A percentile compares a stretch with the other conserved stretches of the same genome.
These are phyloP conservation scores for Zophobas atratus DNA, from an alignment of 1,140 invertebrate species.

Conservation along the genomic window DNA sequence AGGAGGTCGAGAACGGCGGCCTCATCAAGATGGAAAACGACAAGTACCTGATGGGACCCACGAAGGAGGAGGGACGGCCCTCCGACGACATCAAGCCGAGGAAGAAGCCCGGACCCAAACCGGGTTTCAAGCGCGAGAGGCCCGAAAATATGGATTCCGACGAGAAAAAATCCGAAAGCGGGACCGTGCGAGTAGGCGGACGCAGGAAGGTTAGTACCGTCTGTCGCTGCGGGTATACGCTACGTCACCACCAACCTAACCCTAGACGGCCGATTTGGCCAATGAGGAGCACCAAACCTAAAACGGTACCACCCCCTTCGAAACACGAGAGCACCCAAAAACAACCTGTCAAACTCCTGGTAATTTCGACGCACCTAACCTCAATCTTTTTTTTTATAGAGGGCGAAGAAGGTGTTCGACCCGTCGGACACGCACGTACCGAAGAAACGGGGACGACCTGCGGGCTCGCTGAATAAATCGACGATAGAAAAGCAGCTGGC, in stretches of 20 bases:
- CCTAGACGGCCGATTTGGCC: not conserved
- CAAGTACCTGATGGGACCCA: slow-evolving; percentile 76
- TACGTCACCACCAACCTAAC: slow-evolving; percentile 10
- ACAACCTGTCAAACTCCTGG: not conserved
- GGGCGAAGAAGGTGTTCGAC: slow-evolving; percentile 83
- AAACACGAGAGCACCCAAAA: slow-evolving; percentile 9
- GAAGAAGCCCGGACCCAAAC: slow-evolving; percentile 54
- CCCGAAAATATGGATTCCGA: slow-evolving; percentile 54
- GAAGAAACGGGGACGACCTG: slow-evolving; percentile 76
- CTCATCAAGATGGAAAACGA: slow-evolving; percentile 78
- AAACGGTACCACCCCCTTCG: slow-evolving; percentile 31
- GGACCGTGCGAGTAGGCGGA: slow-evolving; percentile 61
- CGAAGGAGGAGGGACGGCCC: slow-evolving; percentile 60
- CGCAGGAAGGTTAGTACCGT: slow-evolving; percentile 63
- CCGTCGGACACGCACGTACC: slow-evolving; percentile 84
- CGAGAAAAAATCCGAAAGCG: slow-evolving; percentile 54
- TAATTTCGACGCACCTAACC: slow-evolving; percentile 23
- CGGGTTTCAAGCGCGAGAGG: slow-evolving; percentile 45
- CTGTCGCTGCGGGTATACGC: slow-evolving; percentile 9
- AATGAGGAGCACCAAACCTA: slow-evolving; percentile 39
- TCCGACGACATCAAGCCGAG: slow-evolving; percentile 49
- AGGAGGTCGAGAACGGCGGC: slow-evolving; percentile 78
- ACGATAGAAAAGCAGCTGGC: slow-evolving; percentile 69
- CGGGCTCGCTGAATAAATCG: slow-evolving; percentile 73
- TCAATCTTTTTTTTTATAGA: slow-evolving; percentile 56